Evolutionary conservation across 2,797 vertebrate species (phyloP).

Genomic region (Merluccius polli): DNA sequence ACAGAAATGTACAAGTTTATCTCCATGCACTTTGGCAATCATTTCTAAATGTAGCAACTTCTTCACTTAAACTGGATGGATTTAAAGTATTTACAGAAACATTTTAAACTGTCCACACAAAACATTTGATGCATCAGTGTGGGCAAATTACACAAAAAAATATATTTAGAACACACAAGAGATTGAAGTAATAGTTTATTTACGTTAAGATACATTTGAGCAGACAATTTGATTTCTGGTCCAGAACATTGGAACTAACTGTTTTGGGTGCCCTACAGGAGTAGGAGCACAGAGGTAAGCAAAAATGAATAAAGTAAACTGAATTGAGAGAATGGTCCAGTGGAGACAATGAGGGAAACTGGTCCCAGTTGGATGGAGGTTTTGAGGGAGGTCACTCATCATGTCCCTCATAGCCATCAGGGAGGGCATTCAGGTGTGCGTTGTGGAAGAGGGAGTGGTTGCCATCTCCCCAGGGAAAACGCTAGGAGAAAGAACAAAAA

Average conservation of each 20-base stretch:
- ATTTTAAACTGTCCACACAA: not conserved
- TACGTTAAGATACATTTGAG: slow-evolving; percentile 47
- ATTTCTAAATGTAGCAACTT: not conserved
- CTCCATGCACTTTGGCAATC: not conserved
- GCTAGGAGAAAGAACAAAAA: slow-evolving; percentile 61
- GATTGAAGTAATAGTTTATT: slow-evolving; percentile 60
- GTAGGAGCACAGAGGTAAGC: slow-evolving; percentile 58
- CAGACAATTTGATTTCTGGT: slow-evolving; percentile 59
- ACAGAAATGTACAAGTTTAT: not conserved
- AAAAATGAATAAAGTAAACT: slow-evolving; percentile 49
- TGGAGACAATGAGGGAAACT: slow-evolving; percentile 40
- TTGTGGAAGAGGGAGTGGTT: slow-evolving; percentile 90
- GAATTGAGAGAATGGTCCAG: slow-evolving; percentile 60
- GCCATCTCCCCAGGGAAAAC: slow-evolving; percentile 96
- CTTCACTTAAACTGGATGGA: not conserved
- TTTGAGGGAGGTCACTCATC: slow-evolving; percentile 58
- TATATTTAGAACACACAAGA: slow-evolving; percentile 9
- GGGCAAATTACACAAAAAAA: slow-evolving; percentile 1
- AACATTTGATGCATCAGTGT: not conserved
- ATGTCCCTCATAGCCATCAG: slow-evolving; percentile 84
- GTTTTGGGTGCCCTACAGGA: slow-evolving; percentile 42
- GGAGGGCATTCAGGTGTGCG: slow-evolving; percentile 81
- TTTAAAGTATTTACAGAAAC: not conserved
- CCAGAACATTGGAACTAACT: slow-evolving; percentile 48
- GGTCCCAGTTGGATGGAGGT: slow-evolving; percentile 61